phyloP scores from a whole-genome alignment of 2,797 vertebrate genomes.

The Sebastes diploproa region DNA sequence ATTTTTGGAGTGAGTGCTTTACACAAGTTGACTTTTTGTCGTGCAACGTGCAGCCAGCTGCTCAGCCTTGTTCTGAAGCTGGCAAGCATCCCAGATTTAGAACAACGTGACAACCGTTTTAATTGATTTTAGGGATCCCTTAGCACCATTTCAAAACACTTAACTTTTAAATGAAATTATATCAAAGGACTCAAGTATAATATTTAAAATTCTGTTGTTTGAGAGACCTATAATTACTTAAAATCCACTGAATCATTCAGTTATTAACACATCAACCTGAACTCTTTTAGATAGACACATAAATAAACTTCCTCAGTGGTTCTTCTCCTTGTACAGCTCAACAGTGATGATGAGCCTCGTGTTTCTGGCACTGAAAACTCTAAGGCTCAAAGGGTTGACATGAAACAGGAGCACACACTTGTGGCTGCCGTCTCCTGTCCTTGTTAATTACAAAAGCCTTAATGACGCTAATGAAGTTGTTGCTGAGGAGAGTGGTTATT shows the following conservation, averaged over 20 bases:
- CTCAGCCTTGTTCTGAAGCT: constrained; percentile 4
- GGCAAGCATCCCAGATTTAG: constrained; percentile 6
- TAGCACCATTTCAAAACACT: not conserved
- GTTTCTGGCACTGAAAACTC: constrained; percentile 10
- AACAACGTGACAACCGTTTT: not conserved
- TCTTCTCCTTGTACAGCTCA: not conserved
- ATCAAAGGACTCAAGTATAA: not conserved
- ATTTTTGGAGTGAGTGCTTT: constrained; percentile 1
- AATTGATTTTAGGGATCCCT: not conserved
- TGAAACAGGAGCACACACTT: not conserved
- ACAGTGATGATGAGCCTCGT: not conserved
- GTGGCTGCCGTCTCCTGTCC: not conserved
- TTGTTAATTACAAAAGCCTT: constrained; percentile 10
- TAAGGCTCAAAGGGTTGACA: not conserved
- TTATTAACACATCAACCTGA: not conserved
- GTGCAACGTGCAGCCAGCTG: not conserved
- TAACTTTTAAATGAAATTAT: not conserved
- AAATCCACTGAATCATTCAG: not conserved
- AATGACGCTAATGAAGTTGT: constrained; percentile 43
- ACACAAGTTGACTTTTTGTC: constrained; percentile 18
- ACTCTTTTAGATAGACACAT: not conserved
- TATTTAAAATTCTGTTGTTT: not conserved
- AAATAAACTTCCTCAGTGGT: not conserved
- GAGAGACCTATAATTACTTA: not conserved
- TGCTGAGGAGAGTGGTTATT: constrained; percentile 6